These are phyloP conservation scores for Meghimatium bilineatum DNA, from an alignment of 2,888 invertebrate species.

Conservation along the genomic window DNA sequence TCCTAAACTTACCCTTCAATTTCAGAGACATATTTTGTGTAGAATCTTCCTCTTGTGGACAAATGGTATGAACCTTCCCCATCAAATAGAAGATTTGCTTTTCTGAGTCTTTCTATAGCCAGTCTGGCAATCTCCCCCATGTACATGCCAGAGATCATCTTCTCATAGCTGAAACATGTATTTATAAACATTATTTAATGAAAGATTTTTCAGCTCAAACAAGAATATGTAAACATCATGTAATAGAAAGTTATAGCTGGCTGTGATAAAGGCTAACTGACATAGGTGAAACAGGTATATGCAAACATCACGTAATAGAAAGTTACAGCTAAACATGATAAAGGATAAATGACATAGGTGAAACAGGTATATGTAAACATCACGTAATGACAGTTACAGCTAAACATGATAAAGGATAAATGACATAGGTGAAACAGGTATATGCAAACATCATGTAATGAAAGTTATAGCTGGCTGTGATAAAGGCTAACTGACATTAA, in stretches of 20 bases:
- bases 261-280: no score
- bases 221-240: no score
- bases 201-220: background rate
- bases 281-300: no score
- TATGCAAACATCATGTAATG: background rate
- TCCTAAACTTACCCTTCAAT: conserved; percentile 85
- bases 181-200: background rate
- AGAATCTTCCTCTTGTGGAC: conserved; percentile 88
- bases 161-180: conserved; percentile 85
- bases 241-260: background rate
- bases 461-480: no score
- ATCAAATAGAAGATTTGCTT: conserved; percentile 84
- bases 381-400: background rate
- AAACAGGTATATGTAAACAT: no score
- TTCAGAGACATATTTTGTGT: conserved; percentile 98
- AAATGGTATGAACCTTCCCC: conserved; percentile 89
- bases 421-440: no score
- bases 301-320: background rate
- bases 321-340: no score
- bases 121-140: conserved; percentile 96
- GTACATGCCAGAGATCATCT: conserved; percentile 99
- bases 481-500: no score
- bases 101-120: conserved; percentile 88
- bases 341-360: no score
- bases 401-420: no score